Base-by-base conservation (phyloP, 1,140 invertebrate species). In the Tetramorium simillimum region DNA sequence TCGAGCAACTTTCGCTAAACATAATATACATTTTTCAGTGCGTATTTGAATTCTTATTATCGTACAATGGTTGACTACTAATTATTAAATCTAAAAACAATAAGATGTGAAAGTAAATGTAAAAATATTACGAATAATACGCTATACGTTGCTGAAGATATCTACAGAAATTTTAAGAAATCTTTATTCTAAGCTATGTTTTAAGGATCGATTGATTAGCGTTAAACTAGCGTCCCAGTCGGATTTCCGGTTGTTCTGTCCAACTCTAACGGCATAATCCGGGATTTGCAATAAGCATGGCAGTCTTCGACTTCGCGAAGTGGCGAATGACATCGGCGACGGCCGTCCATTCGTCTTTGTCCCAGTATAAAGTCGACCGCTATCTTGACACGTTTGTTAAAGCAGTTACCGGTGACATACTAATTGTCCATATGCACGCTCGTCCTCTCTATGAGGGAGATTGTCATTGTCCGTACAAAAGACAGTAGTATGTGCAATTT, bases 331-430 rank as follows among this genome's bases (percentile, higher is more conserved):
- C 69, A 88, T 75, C 62, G 51, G 53, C 77, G 56, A 81, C 84
- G 73, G 76, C 75, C 75, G 62, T 89, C 73, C 76, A 86, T 86
- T 86, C 70, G 87, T 89, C 88, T 89, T 89, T 89, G 88, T 89
- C 69, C 87, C 24, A 72, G 78, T 89, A 81, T 81, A 70, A 89
- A 89, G 84, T 86, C 78, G 84, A 81, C 84, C 87, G 88, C 69
- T 81, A 84, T 88, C 85, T 89, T 89, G 88, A 90, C 85, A 84
- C 72, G 78, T 90, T 90, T 87, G 88, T 89, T 84, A 82, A 90
- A 87, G 58, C 75, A 86, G 65, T 89, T 90, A 89, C 65, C 89
- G 77, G 43, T 82, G 28, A 76, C 60, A 40, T 56, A 73, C 72
- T 90, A 90, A 90, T 90, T 89, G 82, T 78, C 78, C 40, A 70